Evolutionary conservation across 2,113 vertebrate species (phyloP).

Genomic region (Okapia johnstoni): DNA sequence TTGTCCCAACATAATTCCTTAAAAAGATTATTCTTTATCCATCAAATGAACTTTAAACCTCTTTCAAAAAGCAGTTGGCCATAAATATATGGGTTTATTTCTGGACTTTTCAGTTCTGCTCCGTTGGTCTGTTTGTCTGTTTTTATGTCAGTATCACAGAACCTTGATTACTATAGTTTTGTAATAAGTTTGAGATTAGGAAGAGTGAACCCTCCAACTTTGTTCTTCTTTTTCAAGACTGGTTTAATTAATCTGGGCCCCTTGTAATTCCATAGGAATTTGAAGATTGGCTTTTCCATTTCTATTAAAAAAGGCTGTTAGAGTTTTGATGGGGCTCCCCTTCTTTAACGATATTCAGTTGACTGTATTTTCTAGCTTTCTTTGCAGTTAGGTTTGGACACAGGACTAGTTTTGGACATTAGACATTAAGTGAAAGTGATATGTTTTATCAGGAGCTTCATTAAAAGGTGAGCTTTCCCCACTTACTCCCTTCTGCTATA

Average conservation of each 20-base stretch:
- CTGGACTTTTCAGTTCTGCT: neutral
- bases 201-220: neutral
- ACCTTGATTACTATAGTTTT: neutral
- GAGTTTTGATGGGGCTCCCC: neutral
- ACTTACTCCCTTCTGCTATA: neutral
- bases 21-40: neutral
- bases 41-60: neutral
- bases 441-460: neutral
- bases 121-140: neutral
- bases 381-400: neutral
- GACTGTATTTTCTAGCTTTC: neutral
- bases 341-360: neutral
- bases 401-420: neutral
- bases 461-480: neutral
- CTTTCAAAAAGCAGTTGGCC: neutral
- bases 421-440: neutral
- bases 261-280: neutral
- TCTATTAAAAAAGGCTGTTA: neutral
- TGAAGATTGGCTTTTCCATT: neutral
- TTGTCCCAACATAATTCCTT: neutral
- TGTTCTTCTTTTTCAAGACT: neutral
- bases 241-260: neutral
- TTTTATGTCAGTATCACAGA: neutral
- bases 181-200: neutral
- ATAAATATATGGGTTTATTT: neutral